These are phyloP conservation scores for Geotrypetes seraphini DNA, from an alignment of 2,797 vertebrate genomes.

Conservation along the genomic window DNA sequence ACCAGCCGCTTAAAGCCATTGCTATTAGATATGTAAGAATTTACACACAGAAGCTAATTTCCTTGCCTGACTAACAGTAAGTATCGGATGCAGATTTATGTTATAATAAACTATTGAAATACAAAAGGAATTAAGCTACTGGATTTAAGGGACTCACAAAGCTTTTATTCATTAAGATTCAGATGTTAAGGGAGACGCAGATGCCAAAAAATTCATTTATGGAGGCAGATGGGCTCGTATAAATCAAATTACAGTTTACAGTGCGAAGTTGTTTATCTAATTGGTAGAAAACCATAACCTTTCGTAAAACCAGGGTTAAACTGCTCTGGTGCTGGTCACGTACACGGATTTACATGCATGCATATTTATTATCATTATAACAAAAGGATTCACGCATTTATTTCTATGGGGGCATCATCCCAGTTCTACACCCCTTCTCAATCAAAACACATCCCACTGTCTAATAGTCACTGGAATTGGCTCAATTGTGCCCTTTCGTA, in stretches of 20 bases:
- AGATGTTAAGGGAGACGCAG: conserved; percentile 19
- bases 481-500: too few species aligned
- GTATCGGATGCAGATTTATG: conserved; percentile 7
- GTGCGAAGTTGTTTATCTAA: conserved; percentile 38
- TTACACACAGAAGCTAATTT: conserved; percentile 11
- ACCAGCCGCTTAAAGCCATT: background rate
- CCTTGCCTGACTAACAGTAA: conserved; percentile 6
- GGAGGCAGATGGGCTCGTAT: conserved; percentile 28
- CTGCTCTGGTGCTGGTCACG: conserved; percentile 24
- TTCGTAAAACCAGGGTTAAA: conserved; percentile 21
- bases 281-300: conserved; percentile 28
- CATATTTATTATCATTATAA: conserved; percentile 9
- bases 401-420: background rate
- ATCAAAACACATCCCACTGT: too few species aligned
- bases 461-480: too few species aligned
- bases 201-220: conserved; percentile 20
- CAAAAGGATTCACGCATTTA: conserved; percentile 1
- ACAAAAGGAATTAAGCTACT: conserved; percentile 20
- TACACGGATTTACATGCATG: conserved; percentile 20
- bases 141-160: conserved; percentile 18
- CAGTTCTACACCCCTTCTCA: background rate
- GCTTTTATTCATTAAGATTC: conserved; percentile 32
- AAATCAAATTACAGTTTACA: conserved; percentile 41
- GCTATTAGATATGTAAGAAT: background rate
- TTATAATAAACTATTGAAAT: conserved; percentile 15